Evolutionary conservation across 2,888 invertebrate species (phyloP), one percentile per base, ranked within the genome.

Genomic region (Galeopsomyia nigrocyanea): DNA sequence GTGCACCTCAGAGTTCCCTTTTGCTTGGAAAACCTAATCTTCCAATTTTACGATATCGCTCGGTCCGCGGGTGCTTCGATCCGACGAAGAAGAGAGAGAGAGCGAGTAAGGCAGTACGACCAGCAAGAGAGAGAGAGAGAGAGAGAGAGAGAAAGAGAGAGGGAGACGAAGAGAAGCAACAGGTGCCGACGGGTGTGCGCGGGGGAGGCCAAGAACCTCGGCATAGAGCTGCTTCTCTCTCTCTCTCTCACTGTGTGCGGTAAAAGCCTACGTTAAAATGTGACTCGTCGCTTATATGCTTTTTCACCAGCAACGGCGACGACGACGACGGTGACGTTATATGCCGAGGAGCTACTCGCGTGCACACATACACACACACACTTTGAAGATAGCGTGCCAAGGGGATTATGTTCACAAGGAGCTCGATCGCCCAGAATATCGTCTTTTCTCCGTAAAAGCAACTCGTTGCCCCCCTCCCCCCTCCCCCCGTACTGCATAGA

Each of bases 241-340:
- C 39, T 13, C 39, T 13, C 39, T 39, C 39, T 39, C 10, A 3
- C 26, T 26, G 26, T 39, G 39, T 79, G 79, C 75, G 77, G 76
- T 82, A 81, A 83, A 83, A 84, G 82, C 83, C 83, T 81, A 80
- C 82, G 80, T 83, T 39, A 83, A 83, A 84, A 82, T 82, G 81
- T 81, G 75, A 77, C 78, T 79, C 77, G 81, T 60, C 17, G 22
- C 17, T 56, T 13, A 47, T 50, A 22, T 49, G 53, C 60, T 62
- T 60, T 73, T 73, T 66, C 55, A 55, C 63, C 60, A 60, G 60
- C 63, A 65, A 73, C 58, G 56, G 66, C 50, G 58, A 67, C 14
- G 14, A 57, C 63, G 63, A 26, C 16, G n/a, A 9, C 19, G 21
- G 51, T 31, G 50, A 26, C 9, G 26, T 5, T 26, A 31, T 22